Base-by-base conservation (phyloP, 1,140 invertebrate species). In the Rhyacophila brunnea region DNA sequence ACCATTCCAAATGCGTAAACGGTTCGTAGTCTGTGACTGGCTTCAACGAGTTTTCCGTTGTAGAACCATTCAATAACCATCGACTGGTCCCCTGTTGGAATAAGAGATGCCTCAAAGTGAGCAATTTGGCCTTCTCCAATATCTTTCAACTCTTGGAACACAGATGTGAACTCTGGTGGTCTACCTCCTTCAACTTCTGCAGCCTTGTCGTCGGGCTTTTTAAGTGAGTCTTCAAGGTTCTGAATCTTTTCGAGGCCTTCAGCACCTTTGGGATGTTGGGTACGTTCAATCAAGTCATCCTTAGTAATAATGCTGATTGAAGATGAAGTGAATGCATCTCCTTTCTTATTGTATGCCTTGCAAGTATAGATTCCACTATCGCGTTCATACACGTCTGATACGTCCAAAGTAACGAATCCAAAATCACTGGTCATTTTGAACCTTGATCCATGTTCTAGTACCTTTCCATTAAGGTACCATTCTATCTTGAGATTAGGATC, bases 11-110 rank as follows among this genome's bases (percentile, higher is more conserved):
- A 96, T 1, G 93, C 93, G 69, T 96, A 92, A 17, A 95, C 93
- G 23, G 92, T 96, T 68, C 92, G 82, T 35, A 90, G 90, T 32
- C 94, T 85, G 72, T 93, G 90, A 75, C 91, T 93, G 17, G 93
- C 92, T 76, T 93, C 90, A 44, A 97, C 81, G 0, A 85, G 69
- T 72, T 96, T 88, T 32, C 89, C 91, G 73, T 99, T 95, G 68
- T 92, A 96, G 81, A 96, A 96, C 96, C 96, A 99, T 81, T 98
- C 94, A 19, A 99, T 92, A 19, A 89, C 85, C 95, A 98, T 98
- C 19, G 88, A 92, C 70, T 97, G 93, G 73, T 98, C 95, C 17
- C 94, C 94, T 47, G 93, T 88, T 9, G 95, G 95, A 40, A 93
- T 89, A 0, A 98, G 80, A 35, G 91, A 93, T 11, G 93, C 95